Conservation (phyloP, 2,888 invertebrate genomes). For the Harmothoe impar region DNA sequence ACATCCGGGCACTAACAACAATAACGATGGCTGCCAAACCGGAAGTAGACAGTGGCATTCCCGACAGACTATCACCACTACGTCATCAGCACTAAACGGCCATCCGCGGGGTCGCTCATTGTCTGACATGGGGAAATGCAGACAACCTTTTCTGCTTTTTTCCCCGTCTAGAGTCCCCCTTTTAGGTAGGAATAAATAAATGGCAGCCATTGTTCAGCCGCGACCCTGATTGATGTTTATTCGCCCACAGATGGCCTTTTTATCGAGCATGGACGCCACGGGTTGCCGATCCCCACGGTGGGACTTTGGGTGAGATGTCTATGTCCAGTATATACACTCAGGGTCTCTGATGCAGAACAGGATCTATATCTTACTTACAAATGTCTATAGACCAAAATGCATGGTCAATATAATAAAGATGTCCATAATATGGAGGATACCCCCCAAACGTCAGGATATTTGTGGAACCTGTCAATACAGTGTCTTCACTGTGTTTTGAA, state of each 20-base stretch:
- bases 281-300: background rate
- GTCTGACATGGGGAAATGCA: background rate
- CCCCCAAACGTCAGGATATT: too few relatives aligned
- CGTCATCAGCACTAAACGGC: slow-evolving; percentile 26
- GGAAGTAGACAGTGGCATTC: background rate
- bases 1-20: slow-evolving; percentile 28
- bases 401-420: too few relatives aligned
- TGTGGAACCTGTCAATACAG: too few relatives aligned
- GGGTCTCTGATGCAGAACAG: too few relatives aligned
- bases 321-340: too few relatives aligned
- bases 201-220: background rate
- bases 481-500: too few relatives aligned
- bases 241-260: background rate
- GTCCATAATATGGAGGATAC: too few relatives aligned
- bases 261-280: background rate
- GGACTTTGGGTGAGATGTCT: background rate
- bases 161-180: background rate
- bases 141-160: background rate
- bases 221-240: background rate
- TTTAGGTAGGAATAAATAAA: background rate
- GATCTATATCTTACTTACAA: too few relatives aligned
- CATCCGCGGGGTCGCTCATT: slow-evolving; percentile 3
- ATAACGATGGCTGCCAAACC: slow-evolving; percentile 1
- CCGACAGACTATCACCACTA: background rate
- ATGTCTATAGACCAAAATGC: too few relatives aligned